Conservation (phyloP, 2,113 vertebrate species). For the Eulacestoma nigropectus region DNA sequence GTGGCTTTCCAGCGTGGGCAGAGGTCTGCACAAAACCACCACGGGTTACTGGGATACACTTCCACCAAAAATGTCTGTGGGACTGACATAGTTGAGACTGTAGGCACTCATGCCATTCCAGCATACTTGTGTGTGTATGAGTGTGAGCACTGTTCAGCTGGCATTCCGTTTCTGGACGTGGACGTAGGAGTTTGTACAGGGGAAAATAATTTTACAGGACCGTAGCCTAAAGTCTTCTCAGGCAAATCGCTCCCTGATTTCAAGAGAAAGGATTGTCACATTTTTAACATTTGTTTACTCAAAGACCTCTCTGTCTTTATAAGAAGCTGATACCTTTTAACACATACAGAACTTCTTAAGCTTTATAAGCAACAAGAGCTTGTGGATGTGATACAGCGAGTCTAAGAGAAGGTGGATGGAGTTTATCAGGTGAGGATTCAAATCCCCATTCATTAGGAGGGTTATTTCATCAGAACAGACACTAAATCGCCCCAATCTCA, state of each 20-base stretch:
- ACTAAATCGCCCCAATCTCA: not conserved
- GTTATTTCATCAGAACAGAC: not conserved
- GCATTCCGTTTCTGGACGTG: not conserved
- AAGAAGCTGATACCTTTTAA: not conserved
- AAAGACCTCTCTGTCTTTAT: not conserved
- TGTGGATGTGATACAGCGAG: accelerated
- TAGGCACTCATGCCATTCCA: not conserved
- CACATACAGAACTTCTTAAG: not conserved
- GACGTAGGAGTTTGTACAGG: not conserved
- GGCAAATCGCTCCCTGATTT: not conserved
- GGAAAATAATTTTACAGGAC: not conserved
- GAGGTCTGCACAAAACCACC: slow-evolving; percentile 5
- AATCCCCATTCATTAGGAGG: not conserved
- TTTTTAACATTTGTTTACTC: not conserved
- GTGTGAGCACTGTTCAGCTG: not conserved
- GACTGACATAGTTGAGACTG: slow-evolving; percentile 24
- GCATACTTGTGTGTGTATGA: not conserved
- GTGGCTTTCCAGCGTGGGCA: not conserved
- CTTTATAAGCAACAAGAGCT: not conserved
- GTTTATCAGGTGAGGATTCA: not conserved
- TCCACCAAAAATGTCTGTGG: slow-evolving; percentile 27
- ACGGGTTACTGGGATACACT: not conserved
- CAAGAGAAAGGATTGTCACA: not conserved
- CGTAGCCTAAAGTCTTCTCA: not conserved
- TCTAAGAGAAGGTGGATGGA: not conserved